A percentile compares a stretch with the other conserved stretches of the same genome.
Evolutionary conservation across 2,888 invertebrate species (phyloP).

Genomic region (Reticulitermes lucifugus): DNA sequence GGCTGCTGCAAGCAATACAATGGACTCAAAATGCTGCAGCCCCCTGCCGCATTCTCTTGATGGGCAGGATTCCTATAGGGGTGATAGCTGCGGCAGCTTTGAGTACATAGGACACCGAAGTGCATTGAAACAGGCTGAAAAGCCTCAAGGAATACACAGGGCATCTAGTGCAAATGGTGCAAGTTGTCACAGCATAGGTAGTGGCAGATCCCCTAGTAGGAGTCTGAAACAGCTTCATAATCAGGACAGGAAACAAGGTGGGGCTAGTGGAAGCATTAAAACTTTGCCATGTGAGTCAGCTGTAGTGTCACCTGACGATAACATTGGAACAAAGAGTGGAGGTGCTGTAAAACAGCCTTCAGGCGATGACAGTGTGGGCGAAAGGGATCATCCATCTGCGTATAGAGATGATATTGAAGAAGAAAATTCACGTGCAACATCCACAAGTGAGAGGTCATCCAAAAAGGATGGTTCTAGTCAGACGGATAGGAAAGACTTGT

Average conservation of each 20-base stretch:
- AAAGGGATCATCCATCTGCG: not conserved
- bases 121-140: constrained; percentile 41
- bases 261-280: constrained; percentile 1
- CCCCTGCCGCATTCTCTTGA: constrained; percentile 70
- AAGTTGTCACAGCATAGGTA: constrained; percentile 15
- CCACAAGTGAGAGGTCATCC: constrained; percentile 68
- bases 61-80: constrained; percentile 72
- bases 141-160: constrained; percentile 2
- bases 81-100: constrained; percentile 74
- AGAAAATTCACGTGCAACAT: constrained; percentile 61
- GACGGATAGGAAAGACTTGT: constrained; percentile 72
- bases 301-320: constrained; percentile 42
- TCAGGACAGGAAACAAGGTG: constrained; percentile 42
- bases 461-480: constrained; percentile 75
- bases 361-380: not conserved
- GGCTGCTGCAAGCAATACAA: constrained; percentile 64
- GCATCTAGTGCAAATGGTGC: constrained; percentile 23
- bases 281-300: constrained; percentile 27
- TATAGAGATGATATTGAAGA: constrained; percentile 31
- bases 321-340: constrained; percentile 28
- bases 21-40: constrained; percentile 65
- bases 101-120: constrained; percentile 67
- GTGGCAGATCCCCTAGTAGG: not conserved
- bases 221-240: constrained; percentile 34
- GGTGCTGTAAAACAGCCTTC: constrained; percentile 10